Evolutionary conservation across 2,113 vertebrate genomes (phyloP).

Genomic region (Lamprologus tigripictilis): DNA sequence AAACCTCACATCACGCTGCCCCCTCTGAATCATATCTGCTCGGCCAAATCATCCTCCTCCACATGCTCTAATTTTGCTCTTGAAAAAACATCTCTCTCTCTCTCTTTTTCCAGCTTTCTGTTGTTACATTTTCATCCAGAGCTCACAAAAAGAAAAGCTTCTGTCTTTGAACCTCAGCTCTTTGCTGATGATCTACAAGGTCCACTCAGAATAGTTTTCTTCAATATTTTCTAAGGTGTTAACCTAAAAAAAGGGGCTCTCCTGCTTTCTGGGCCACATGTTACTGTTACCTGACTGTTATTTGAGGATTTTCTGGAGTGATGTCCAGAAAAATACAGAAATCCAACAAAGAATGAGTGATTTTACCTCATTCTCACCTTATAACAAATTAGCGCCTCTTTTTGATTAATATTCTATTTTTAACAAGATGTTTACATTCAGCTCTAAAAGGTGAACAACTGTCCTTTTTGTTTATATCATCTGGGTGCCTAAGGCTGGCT

Average conservation of each 20-base stretch:
- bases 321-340: not conserved
- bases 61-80: conserved; percentile 48
- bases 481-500: not conserved
- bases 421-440: not conserved
- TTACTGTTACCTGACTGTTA: not conserved
- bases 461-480: not conserved
- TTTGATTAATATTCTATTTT: not conserved
- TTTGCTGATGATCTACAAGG: not conserved
- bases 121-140: not conserved
- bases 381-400: not conserved
- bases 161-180: not conserved
- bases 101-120: not conserved
- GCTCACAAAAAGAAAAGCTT: not conserved
- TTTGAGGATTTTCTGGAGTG: not conserved
- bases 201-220: not conserved
- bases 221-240: not conserved
- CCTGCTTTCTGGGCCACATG: rapidly evolving
- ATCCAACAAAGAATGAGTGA: not conserved
- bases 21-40: conserved; percentile 52
- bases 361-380: not conserved
- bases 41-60: conserved; percentile 39
- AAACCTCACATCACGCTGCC: conserved; percentile 17
- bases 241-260: rapidly evolving
- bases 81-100: conserved; percentile 8
- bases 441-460: not conserved